Percentiles rank a stretch among this genome's conserved stretches.
Conservation (phyloP, 2,113 vertebrate genomes). For the Epinephelus lanceolatus region DNA sequence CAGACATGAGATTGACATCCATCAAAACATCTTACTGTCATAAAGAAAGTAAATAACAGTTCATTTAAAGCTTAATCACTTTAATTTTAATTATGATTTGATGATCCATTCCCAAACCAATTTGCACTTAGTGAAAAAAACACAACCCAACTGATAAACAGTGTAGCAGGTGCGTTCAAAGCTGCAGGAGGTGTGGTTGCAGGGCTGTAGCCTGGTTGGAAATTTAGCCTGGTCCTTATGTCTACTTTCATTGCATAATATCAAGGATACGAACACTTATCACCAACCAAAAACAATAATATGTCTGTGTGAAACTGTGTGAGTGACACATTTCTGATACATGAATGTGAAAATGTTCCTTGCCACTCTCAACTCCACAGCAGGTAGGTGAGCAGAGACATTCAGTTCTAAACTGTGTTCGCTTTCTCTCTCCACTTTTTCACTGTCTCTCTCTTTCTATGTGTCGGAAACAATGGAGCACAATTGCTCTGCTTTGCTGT, state of each 20-base stretch:
- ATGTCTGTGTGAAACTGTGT: neutral
- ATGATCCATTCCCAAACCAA: no score
- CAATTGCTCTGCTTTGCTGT: constrained; percentile 74
- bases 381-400: neutral
- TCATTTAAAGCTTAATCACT: no score
- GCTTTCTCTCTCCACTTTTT: no score
- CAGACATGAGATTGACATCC: no score
- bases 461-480: constrained; percentile 24
- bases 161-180: neutral
- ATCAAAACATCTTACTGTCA: no score
- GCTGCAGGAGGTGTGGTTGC: neutral
- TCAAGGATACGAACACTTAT: neutral
- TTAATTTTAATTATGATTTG: no score
- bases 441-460: neutral
- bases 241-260: neutral
- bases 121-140: neutral
- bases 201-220: no score
- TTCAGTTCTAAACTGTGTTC: neutral
- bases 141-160: neutral
- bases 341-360: neutral
- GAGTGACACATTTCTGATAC: neutral
- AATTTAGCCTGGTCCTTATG: neutral
- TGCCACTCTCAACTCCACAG: neutral
- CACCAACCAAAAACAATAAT: neutral
- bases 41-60: no score